A percentile compares a stretch with the other conserved stretches of the same genome.
phyloP scores from a whole-genome alignment of 2,888 invertebrate genomes.

The Fabriciana adippe region DNA sequence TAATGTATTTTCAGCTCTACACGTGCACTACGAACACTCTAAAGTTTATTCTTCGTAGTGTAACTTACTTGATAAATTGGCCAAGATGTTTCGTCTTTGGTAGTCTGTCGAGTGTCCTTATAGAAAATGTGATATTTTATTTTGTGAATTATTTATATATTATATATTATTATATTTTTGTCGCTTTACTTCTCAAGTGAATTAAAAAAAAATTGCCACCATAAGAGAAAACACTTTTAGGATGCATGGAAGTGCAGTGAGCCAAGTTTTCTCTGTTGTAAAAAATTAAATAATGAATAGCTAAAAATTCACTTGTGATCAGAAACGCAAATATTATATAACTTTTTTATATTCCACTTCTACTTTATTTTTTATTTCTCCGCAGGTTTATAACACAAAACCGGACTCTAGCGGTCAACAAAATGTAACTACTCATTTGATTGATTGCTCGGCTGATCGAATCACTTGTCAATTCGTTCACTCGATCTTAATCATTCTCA shows the following conservation, averaged over 20 bases:
- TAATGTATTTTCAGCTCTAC: conserved; percentile 49
- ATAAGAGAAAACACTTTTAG: not conserved
- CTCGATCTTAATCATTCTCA: conserved; percentile 75
- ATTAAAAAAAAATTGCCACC: conserved; percentile 34
- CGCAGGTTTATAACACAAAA: conserved; percentile 83
- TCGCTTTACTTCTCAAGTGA: conserved; percentile 68
- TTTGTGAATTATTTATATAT: conserved; percentile 26
- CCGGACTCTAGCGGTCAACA: conserved; percentile 82
- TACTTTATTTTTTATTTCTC: conserved; percentile 79
- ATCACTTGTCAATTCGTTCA: conserved; percentile 76
- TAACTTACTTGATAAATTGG: conserved; percentile 31
- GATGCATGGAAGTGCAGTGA: not conserved
- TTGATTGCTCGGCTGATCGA: conserved; percentile 76
- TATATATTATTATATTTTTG: conserved; percentile 50
- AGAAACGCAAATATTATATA: conserved; percentile 59
- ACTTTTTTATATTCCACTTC: conserved; percentile 68
- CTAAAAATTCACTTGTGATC: conserved; percentile 57
- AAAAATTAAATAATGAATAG: too few species aligned
- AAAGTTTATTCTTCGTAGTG: conserved; percentile 31
- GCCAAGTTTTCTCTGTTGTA: not conserved
- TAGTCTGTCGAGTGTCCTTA: conserved; percentile 10
- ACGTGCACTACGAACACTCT: conserved; percentile 46
- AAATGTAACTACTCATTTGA: conserved; percentile 81
- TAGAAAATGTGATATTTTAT: conserved; percentile 21
- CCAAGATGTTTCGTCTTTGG: not conserved